Base-by-base conservation (phyloP, 2,113 vertebrate species). In the Carollia perspicillata region DNA sequence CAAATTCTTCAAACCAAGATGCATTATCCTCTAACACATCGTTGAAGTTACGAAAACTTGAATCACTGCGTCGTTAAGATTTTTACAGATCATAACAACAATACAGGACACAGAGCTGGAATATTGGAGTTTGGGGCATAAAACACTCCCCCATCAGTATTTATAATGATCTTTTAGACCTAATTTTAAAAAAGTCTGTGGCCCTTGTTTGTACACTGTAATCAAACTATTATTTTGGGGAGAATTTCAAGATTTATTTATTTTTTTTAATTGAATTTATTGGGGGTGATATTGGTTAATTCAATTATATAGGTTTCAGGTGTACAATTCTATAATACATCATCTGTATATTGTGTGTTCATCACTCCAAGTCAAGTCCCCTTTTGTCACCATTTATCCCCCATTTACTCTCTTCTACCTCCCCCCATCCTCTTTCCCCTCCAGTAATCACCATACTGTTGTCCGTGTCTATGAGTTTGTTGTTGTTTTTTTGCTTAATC, bases 11-110 rank as follows among this genome's bases (percentile, higher is more conserved):
- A 98, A 99, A 98, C 95, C 98, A 99, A 98, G 99, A 99, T 97
- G 98, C 98, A 49, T 98, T 99, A 96, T 98, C 98, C 69, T 99
- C 99, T 98, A 99, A 99, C 96, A 98, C 99, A 11, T 97, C 99
- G 86, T 97, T 99, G 98, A 99, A 99, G 98, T 99, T 99, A 98
- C 98, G 99, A 98, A 99, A 99, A 98, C 99, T 99, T 98, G 99
- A 99, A 97, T 97, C 99, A 97, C 99, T 99, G 98, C 99, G 98
- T 93, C 98, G 99, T 98, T 99, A 97, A 98, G 96, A 97, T 98
- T 99, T 98, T 98, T 98, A 97, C 96, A 97, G 96, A 98, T 97
- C 53, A 95, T 94, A 84, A 89, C 94, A 92, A 95, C 85, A 98
- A 97, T 89, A 98, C 97, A 97, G 98, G 98, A 99, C 98, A 98